Conservation (phyloP, 2,888 invertebrate species). For the Drosophila bunnanda region DNA sequence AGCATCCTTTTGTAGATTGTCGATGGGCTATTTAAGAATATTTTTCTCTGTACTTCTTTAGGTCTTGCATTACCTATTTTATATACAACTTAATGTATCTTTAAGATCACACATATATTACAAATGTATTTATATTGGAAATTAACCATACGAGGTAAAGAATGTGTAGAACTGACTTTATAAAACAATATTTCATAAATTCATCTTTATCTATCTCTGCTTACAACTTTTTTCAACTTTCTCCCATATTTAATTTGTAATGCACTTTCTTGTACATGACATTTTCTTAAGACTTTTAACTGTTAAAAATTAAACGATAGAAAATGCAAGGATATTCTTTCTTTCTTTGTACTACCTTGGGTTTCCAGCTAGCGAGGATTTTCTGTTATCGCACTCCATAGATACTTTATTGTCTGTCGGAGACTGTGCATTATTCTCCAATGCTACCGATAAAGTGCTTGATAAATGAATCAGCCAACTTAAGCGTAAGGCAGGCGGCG, state of each 20-base stretch:
- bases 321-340: neutral
- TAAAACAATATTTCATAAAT: too few relatives aligned
- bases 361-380: neutral
- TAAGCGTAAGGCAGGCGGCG: slow-evolving; percentile 4
- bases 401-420: slow-evolving; percentile 38
- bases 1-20: too few relatives aligned
- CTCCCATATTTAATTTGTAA: too few relatives aligned
- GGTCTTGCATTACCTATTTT: too few relatives aligned
- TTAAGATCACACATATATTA: too few relatives aligned
- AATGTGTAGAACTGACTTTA: too few relatives aligned
- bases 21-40: too few relatives aligned
- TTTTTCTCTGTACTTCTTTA: too few relatives aligned
- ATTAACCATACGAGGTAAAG: too few relatives aligned
- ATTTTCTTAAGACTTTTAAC: neutral
- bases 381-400: slow-evolving; percentile 7
- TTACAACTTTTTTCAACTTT: neutral
- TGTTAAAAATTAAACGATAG: neutral
- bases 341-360: neutral
- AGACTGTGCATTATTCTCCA: slow-evolving; percentile 31
- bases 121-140: too few relatives aligned
- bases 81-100: too few relatives aligned
- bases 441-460: slow-evolving; percentile 33
- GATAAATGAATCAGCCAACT: slow-evolving; percentile 43
- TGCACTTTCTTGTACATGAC: neutral
- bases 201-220: neutral